A percentile compares a stretch with the other conserved stretches of the same genome.
These are phyloP conservation scores for Aphidius colemani DNA, from an alignment of 2,888 invertebrate genomes.

Conservation along the genomic window DNA sequence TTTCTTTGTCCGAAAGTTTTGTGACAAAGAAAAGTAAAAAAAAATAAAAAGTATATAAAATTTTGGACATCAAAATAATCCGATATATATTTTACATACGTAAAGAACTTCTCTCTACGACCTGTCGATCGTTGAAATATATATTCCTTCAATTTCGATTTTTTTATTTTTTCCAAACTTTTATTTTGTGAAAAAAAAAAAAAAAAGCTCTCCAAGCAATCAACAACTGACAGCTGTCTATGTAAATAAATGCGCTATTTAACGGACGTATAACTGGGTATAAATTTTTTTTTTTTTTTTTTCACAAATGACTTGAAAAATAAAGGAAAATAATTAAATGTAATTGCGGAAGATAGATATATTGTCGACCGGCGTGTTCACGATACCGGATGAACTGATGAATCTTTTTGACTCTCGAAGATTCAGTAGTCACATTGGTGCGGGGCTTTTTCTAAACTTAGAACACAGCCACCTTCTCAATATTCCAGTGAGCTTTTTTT, in stretches of 20 bases:
- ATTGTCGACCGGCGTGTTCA: constrained; percentile 33
- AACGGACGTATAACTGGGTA: too few relatives aligned
- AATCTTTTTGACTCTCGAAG: constrained; percentile 39
- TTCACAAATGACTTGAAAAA: constrained; percentile 7
- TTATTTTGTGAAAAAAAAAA: not conserved
- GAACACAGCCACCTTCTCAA: constrained; percentile 44
- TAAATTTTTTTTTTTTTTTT: not conserved
- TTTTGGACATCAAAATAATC: too few relatives aligned
- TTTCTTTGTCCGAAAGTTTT: too few relatives aligned
- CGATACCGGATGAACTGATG: constrained; percentile 49
- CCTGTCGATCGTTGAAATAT: too few relatives aligned
- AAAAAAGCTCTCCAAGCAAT: not conserved
- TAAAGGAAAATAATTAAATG: constrained; percentile 6
- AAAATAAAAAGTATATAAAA: too few relatives aligned
- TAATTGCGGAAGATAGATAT: constrained; percentile 2
- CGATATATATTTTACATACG: too few relatives aligned
- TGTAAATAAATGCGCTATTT: not conserved
- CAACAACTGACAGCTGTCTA: not conserved
- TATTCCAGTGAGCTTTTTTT: constrained; percentile 55
- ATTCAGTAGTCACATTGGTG: constrained; percentile 39
- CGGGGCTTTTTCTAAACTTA: constrained; percentile 50
- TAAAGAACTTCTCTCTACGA: too few relatives aligned
- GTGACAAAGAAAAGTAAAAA: too few relatives aligned
- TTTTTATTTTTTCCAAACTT: not conserved
- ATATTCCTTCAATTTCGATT: too few relatives aligned